A percentile compares a stretch with the other conserved stretches of the same genome.
These are phyloP conservation scores for Centropristis striata DNA, from an alignment of 2,113 vertebrate genomes.

Conservation along the genomic window DNA sequence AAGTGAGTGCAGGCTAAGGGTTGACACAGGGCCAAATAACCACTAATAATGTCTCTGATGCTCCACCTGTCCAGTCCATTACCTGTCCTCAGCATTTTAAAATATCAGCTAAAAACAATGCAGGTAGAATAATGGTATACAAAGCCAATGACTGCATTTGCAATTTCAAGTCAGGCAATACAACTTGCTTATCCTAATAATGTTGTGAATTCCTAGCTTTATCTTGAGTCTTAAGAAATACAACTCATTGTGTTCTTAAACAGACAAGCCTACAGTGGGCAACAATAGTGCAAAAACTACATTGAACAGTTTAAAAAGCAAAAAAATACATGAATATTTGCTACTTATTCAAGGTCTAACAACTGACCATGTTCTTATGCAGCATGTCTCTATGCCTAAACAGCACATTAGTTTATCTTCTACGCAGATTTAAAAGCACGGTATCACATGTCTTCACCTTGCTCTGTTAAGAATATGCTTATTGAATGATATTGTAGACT, in stretches of 20 bases:
- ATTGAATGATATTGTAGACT: constrained; percentile 56
- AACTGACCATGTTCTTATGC: background rate
- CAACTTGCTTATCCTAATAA: too few species aligned
- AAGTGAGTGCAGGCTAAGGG: too few species aligned
- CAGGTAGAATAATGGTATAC: too few species aligned
- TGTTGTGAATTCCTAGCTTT: too few species aligned
- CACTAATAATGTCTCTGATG: too few species aligned
- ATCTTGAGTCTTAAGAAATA: background rate
- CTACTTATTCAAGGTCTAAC: background rate
- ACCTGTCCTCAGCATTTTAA: too few species aligned
- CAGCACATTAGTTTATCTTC: constrained; percentile 31
- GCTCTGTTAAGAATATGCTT: constrained; percentile 55
- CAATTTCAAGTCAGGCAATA: too few species aligned
- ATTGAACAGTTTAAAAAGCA: background rate
- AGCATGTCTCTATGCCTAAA: constrained; percentile 24
- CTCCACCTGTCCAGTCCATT: too few species aligned
- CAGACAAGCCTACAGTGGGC: background rate
- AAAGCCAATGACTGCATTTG: too few species aligned
- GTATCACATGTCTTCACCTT: constrained; percentile 6
- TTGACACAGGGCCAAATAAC: too few species aligned
- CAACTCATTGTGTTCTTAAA: background rate
- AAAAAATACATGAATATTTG: background rate
- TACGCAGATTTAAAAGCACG: constrained; percentile 28
- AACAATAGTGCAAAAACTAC: background rate
- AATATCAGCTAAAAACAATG: too few species aligned